Evolutionary conservation across 1,140 invertebrate species (phyloP).

Genomic region (Calephelis virginiensis): DNA sequence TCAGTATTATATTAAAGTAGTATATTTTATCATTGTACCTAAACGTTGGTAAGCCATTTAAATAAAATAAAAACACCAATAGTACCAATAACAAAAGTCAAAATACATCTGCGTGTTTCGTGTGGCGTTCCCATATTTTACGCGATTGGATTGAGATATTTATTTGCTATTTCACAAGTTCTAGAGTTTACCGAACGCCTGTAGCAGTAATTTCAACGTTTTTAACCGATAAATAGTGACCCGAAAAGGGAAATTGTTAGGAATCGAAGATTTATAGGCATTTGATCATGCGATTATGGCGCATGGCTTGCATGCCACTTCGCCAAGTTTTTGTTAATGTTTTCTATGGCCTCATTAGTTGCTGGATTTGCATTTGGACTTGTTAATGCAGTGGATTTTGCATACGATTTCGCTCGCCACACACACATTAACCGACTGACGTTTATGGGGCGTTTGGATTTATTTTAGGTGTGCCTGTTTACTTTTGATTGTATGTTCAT

Average conservation of each 20-base stretch:
- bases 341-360: slow-evolving; percentile 40
- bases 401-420: slow-evolving; percentile 14
- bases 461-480: slow-evolving; percentile 6
- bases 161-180: slow-evolving; percentile 64
- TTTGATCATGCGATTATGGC: slow-evolving; percentile 44
- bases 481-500: neutral
- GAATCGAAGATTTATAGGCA: slow-evolving; percentile 46
- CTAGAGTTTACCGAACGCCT: slow-evolving; percentile 39
- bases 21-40: too few species aligned
- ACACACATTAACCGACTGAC: slow-evolving; percentile 16
- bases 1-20: too few species aligned
- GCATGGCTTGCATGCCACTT: slow-evolving; percentile 40
- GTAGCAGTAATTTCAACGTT: slow-evolving; percentile 46
- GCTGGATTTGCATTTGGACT: slow-evolving; percentile 34
- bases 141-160: slow-evolving; percentile 56
- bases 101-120: slow-evolving; percentile 35
- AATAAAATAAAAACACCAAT: neutral
- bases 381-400: slow-evolving; percentile 19
- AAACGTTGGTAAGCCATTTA: too few species aligned
- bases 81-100: slow-evolving; percentile 1
- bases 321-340: slow-evolving; percentile 48
- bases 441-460: slow-evolving; percentile 3
- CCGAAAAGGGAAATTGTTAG: slow-evolving; percentile 50
- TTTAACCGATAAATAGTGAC: slow-evolving; percentile 52
- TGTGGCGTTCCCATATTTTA: slow-evolving; percentile 51